Base-by-base conservation (phyloP, 2,113 vertebrate genomes). In the Pseudolaguvia tuberculata region DNA sequence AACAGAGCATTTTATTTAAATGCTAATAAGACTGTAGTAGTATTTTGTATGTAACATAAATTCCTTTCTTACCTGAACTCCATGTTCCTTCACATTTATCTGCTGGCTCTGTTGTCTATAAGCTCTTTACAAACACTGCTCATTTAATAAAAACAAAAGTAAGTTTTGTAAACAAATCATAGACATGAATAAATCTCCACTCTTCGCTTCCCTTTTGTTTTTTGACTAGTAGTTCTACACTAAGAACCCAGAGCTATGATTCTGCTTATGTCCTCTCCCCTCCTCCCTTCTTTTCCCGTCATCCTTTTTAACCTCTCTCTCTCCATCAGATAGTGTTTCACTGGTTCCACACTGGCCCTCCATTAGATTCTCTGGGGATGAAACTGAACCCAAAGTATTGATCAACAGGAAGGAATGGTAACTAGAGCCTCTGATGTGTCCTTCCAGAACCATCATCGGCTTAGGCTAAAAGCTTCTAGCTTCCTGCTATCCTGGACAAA, bases 341-440 rank as follows among this genome's bases (percentile, higher is more conserved):
- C 90, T 89, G 85, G 92, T 93, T 95, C 93, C 90, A 90, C 90
- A 88, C 91, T 91, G 86, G 92, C 91, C 93, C 93, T 92, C 94
- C 93, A 96, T 98, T 98, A 96, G 92, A 87, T 90, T 91, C 94
- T 92, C 92, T 77, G 83, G 94, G 96, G 95, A 96, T 91, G 90
- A 89, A 98, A 96, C 92, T 90, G 91, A 89, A 94, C 90, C 92
- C 92, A 90, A n/a, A 87, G 92, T 96, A 99, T 99, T 91, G 96
- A 99, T 99, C 93, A 88, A 87, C 83, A 89, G 88, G 91, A 93
- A 94, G 91, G 79, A 90, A 87, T 83, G 90, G 94, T 96, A 98
- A 97, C 92, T 85, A 87, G 94, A 98, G 93, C 92, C 83, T 91
- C 77, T 86, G 87, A 75, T 78, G 68, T 87, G 88, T 87, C 89